Base-by-base conservation (phyloP, 1,140 invertebrate genomes). In the Lethocerus indicus region DNA sequence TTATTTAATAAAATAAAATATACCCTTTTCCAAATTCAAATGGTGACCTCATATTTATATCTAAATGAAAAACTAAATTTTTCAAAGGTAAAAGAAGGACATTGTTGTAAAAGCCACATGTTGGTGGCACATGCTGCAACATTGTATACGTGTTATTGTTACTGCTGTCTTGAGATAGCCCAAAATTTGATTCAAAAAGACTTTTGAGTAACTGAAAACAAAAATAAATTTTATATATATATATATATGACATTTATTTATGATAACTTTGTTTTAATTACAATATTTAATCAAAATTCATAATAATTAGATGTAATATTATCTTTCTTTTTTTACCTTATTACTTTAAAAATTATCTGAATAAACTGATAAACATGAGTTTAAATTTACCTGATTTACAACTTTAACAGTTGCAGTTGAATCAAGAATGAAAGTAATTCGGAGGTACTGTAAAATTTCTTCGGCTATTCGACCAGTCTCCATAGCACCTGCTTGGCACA, bases 361-460 rank as follows among this genome's bases (percentile, higher is more conserved):
- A 47, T 16, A 16, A 32, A 32, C 3, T 16, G 2, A 3, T 16
- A 2, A 36, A 2, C n/a, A 3, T 36, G 2, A 7, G 2, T 36
- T 36, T 25, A 37, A 24, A 25, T 24, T 16, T 57, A 76, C 73
- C 65, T 76, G 85, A 25, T 84, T 79, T 0, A 91, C 80, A 63
- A 83, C 87, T 28, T 76, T 70, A 0, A 92, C 73, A 1, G 84
- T 79, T 1, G 67, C 62, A 3, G 78, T 75, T 1, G 85, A 73
- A 41, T 82, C 79, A 16, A 88, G 59, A 1, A 70, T 62, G 51
- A 91, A 75, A 1, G 82, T 78, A 3, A 72, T 71, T 57, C 79
- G 78, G 1, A 91, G 64, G 62, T 87, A 88, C 50, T 65, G 69
- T 0, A 93, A 67, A 25, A 91, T 64, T 61, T 93, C 88, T 64